These are phyloP conservation scores for Phoronis australis DNA, from an alignment of 2,888 invertebrate genomes.

Conservation along the genomic window DNA sequence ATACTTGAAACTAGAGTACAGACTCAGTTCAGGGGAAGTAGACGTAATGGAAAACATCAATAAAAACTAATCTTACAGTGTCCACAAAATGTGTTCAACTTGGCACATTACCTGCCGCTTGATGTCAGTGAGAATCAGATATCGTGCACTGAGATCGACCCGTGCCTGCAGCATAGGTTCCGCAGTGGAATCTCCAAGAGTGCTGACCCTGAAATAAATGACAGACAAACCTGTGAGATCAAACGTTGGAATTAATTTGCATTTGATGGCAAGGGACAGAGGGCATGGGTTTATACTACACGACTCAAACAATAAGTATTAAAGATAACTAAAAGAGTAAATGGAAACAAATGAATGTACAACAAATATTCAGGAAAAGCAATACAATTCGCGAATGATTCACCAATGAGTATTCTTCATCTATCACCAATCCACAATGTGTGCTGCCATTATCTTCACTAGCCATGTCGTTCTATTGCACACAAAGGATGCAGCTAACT, in stretches of 20 bases:
- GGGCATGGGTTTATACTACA: too few relatives aligned
- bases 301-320: too few relatives aligned
- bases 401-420: not conserved
- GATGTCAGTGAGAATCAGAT: conserved; percentile 82
- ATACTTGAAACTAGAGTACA: not conserved
- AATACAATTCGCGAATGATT: not conserved
- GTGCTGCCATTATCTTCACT: not conserved
- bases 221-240: too few relatives aligned
- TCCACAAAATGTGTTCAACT: not conserved
- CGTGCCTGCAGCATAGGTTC: conserved; percentile 66
- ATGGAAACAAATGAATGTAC: not conserved
- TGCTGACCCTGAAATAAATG: too few relatives aligned
- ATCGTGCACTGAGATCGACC: conserved; percentile 79
- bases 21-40: not conserved
- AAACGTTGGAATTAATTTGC: too few relatives aligned
- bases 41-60: not conserved
- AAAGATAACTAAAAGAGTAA: not conserved
- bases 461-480: too few relatives aligned
- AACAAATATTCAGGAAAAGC: not conserved
- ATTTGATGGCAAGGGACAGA: too few relatives aligned
- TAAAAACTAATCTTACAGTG: not conserved
- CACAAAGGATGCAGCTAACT: too few relatives aligned
- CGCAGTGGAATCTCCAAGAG: too few relatives aligned
- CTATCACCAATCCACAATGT: not conserved
- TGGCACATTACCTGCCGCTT: conserved; percentile 63